Evolutionary conservation across 1,140 invertebrate species (phyloP).

Genomic region (Calliopsis andreniformis): DNA sequence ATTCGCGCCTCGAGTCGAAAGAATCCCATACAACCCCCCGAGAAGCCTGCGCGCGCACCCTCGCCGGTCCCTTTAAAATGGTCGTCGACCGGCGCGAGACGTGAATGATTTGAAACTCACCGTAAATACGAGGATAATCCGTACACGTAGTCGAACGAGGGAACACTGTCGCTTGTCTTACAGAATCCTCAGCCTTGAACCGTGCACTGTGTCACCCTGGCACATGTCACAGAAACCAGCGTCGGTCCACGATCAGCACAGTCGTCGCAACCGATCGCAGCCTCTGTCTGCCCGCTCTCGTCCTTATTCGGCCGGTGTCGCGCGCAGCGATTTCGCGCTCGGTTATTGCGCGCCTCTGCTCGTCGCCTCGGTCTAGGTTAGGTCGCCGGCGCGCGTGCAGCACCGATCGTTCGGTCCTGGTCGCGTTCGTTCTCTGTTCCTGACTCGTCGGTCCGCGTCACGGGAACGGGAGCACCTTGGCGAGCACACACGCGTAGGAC

Average conservation of each 20-base stretch:
- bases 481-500: slow-evolving; percentile 15
- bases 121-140: slow-evolving; percentile 68
- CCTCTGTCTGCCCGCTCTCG: slow-evolving; percentile 30
- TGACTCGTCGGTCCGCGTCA: no score
- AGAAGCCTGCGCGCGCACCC: no score
- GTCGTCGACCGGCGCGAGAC: neutral
- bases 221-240: slow-evolving; percentile 69
- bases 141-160: slow-evolving; percentile 49
- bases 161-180: slow-evolving; percentile 22
- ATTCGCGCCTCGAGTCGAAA: no score
- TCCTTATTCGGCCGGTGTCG: slow-evolving; percentile 3
- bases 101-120: slow-evolving; percentile 39
- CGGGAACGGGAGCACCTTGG: slow-evolving; percentile 18
- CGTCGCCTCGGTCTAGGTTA: slow-evolving; percentile 63
- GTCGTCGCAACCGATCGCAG: neutral
- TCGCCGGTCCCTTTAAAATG: neutral
- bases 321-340: neutral
- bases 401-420: slow-evolving; percentile 19
- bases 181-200: slow-evolving; percentile 24
- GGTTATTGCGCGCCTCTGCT: slow-evolving; percentile 26
- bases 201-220: slow-evolving; percentile 44
- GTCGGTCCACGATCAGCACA: slow-evolving; percentile 23
- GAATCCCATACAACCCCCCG: no score
- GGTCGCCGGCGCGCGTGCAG: slow-evolving; percentile 50
- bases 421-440: no score